A percentile compares a stretch with the other conserved stretches of the same genome.
These are phyloP conservation scores for Pseudorhiza aurosa DNA, from an alignment of 30 jellyfish, hydroid and myxozoan genomes.

Conservation along the genomic window DNA sequence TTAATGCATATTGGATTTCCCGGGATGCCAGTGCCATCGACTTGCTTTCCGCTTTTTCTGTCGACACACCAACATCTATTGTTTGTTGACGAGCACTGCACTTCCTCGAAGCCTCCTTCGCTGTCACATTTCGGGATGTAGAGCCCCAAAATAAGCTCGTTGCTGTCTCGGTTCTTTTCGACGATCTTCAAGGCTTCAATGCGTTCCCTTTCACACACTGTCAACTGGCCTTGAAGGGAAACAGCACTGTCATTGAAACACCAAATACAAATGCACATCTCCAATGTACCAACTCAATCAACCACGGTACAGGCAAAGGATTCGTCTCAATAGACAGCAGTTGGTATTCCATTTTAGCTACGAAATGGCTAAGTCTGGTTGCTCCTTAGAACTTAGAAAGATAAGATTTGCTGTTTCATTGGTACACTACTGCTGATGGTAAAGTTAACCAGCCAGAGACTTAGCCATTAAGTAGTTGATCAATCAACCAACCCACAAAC, in stretches of 20 bases:
- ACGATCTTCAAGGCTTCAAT: constrained; percentile 25
- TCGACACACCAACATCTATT: constrained; percentile 90
- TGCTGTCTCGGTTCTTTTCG: not conserved
- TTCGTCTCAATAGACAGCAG: too few species aligned
- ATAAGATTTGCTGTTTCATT: too few species aligned
- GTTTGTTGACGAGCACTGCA: constrained; percentile 74
- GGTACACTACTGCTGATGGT: too few species aligned
- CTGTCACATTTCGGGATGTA: constrained; percentile 69
- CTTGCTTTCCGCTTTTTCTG: constrained; percentile 36
- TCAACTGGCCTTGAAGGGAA: constrained; percentile 14
- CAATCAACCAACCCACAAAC: too few species aligned
- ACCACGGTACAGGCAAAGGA: too few species aligned
- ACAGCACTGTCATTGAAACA: not conserved
- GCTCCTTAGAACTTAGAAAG: too few species aligned
- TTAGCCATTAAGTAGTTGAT: too few species aligned
- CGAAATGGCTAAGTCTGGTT: too few species aligned
- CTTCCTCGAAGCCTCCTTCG: constrained; percentile 57
- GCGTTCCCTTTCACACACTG: constrained; percentile 47
- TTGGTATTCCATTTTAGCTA: too few species aligned
- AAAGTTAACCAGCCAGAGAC: too few species aligned
- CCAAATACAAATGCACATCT: not conserved
- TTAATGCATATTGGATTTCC: constrained; percentile 30
- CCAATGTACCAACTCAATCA: too few species aligned
- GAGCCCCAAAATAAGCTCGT: not conserved
- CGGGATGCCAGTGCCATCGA: constrained; percentile 49